phyloP scores from a whole-genome alignment of 2,113 vertebrate genomes.

The Petroica traversi region DNA sequence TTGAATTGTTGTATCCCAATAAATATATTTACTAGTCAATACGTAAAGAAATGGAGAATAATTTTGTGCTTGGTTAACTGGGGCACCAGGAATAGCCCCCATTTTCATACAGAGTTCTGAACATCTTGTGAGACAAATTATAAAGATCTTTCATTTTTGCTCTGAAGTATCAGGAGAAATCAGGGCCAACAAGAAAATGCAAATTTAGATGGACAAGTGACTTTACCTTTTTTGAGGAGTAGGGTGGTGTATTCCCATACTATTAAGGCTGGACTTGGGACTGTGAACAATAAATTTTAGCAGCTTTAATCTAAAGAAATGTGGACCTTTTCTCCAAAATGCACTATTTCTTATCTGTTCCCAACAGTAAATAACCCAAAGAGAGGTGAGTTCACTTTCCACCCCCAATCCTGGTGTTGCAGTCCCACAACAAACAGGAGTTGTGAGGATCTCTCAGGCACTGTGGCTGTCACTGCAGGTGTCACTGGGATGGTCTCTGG shows the following conservation, averaged over 20 bases:
- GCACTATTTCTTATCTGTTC: not conserved
- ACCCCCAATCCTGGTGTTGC: not conserved
- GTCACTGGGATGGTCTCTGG: not conserved
- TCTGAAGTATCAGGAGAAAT: not conserved
- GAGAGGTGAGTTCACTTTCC: not conserved
- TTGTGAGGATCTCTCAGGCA: accelerated
- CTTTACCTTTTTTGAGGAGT: not conserved
- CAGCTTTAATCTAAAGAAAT: not conserved
- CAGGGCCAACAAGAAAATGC: not conserved
- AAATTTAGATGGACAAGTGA: not conserved
- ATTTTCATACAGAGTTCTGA: not conserved
- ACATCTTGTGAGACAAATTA: not conserved
- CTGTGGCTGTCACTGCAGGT: accelerated
- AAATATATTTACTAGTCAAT: not conserved
- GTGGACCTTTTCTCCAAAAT: not conserved
- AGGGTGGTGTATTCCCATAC: not conserved
- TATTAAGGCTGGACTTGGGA: not conserved
- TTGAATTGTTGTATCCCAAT: not conserved
- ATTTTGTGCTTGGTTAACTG: not conserved
- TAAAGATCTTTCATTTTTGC: not conserved
- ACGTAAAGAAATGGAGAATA: not conserved
- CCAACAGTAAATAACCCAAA: not conserved
- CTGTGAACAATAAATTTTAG: not conserved
- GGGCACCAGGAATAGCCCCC: not conserved
- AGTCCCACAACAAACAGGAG: not conserved